A percentile compares a stretch with the other conserved stretches of the same genome.
phyloP scores from a whole-genome alignment of 2,797 vertebrate species.

The Rhabdophis nuchalis region DNA sequence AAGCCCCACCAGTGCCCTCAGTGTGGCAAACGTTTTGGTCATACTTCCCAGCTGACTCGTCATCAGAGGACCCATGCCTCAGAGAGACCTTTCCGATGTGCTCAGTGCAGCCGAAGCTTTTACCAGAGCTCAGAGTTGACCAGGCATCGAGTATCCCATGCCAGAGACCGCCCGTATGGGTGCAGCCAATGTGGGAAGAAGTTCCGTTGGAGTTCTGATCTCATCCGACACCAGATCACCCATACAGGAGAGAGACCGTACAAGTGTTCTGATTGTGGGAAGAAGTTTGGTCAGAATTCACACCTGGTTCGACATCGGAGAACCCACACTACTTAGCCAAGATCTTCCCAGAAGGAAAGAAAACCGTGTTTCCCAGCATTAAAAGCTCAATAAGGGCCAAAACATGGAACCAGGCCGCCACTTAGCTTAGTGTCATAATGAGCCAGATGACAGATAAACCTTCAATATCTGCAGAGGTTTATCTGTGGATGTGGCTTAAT shows the following conservation, averaged over 20 bases:
- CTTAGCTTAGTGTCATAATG: neutral
- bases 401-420: neutral
- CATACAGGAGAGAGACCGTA: slow-evolving; percentile 36
- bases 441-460: neutral
- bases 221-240: slow-evolving; percentile 33
- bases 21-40: slow-evolving; percentile 32
- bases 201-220: slow-evolving; percentile 37
- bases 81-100: slow-evolving; percentile 29
- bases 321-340: slow-evolving; percentile 29
- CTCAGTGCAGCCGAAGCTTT: slow-evolving; percentile 31
- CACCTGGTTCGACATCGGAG: slow-evolving; percentile 35
- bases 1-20: slow-evolving; percentile 30
- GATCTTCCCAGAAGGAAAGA: neutral
- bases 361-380: neutral
- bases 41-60: slow-evolving; percentile 30
- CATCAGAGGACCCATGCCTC: slow-evolving; percentile 37
- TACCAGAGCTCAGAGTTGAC: slow-evolving; percentile 24
- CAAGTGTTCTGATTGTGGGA: slow-evolving; percentile 29
- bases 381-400: neutral
- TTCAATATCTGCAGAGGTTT: neutral
- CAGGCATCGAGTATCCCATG: slow-evolving; percentile 11
- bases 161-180: slow-evolving; percentile 18
- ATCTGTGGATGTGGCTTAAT: neutral
- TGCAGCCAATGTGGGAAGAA: slow-evolving; percentile 33
- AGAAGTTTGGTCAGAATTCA: slow-evolving; percentile 39